Conservation (phyloP, 2,888 invertebrate species). For the Drosophila nigritarsus region DNA sequence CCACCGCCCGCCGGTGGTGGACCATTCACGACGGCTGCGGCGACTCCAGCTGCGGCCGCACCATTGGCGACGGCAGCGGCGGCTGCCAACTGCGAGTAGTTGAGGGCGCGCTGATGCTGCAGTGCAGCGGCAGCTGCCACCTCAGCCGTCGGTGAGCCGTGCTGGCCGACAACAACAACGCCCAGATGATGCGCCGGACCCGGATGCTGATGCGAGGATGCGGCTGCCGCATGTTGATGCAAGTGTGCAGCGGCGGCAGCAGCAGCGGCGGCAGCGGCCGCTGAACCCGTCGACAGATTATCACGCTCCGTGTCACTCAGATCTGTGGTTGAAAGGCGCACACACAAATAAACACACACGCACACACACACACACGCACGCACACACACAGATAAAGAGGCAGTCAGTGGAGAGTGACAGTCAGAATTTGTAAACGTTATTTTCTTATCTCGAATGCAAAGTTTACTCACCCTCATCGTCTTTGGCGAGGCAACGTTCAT, state of each 20-base stretch:
- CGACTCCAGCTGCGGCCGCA: constrained; percentile 79
- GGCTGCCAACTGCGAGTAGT: constrained; percentile 91
- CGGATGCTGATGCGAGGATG: constrained; percentile 59
- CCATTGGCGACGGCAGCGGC: constrained; percentile 87
- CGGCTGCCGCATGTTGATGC: constrained; percentile 72
- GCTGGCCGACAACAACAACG: constrained; percentile 69
- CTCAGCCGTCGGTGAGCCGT: constrained; percentile 68
- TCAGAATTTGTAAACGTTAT: constrained; percentile 28
- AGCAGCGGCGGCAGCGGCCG: constrained; percentile 71
- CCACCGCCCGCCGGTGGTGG: constrained; percentile 71
- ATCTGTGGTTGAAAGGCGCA: constrained; percentile 61
- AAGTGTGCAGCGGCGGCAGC: constrained; percentile 75
- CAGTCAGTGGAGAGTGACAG: constrained; percentile 20
- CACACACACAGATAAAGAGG: constrained; percentile 25
- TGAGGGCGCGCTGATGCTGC: constrained; percentile 88
- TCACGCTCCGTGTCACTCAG: constrained; percentile 84
- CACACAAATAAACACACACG: constrained; percentile 20
- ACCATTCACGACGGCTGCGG: constrained; percentile 77
- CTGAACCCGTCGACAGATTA: constrained; percentile 83
- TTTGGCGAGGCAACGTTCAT: constrained; percentile 86
- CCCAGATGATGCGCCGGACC: constrained; percentile 74
- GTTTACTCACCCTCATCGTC: constrained; percentile 86
- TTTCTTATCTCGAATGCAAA: constrained; percentile 50
- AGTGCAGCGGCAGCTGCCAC: constrained; percentile 85
- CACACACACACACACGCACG: constrained; percentile 2